These are phyloP conservation scores for Serilophus lunatus DNA, from an alignment of 2,113 vertebrate genomes.

Conservation along the genomic window DNA sequence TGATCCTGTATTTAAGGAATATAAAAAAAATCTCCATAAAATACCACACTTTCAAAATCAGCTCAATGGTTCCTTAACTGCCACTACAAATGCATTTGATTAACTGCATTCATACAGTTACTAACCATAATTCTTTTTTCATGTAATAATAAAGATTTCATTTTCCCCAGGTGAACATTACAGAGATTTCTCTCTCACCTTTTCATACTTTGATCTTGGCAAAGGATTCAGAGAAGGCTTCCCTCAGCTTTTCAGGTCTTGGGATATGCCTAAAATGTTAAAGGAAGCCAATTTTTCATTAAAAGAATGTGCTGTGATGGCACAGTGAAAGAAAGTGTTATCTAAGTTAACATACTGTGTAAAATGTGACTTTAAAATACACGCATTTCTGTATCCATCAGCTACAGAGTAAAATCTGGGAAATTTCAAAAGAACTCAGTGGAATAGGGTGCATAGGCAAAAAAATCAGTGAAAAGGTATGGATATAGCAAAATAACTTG, in stretches of 20 bases:
- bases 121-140: neutral
- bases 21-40: neutral
- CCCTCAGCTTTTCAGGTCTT: neutral
- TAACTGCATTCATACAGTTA: neutral
- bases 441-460: neutral
- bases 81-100: neutral
- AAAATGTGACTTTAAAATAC: neutral
- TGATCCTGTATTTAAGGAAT: neutral
- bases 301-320: neutral
- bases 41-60: neutral
- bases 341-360: neutral
- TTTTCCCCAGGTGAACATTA: slow-evolving; percentile 10
- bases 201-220: neutral
- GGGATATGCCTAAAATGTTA: neutral
- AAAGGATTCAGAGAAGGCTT: neutral
- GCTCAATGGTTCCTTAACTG: neutral
- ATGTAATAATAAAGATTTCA: neutral
- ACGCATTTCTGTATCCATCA: neutral
- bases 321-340: neutral
- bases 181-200: neutral
- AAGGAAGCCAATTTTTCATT: neutral
- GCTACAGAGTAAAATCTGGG: neutral
- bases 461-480: neutral
- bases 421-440: neutral
- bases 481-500: neutral